phyloP scores from a whole-genome alignment of 2,113 vertebrate species.

The Sander lucioperca region DNA sequence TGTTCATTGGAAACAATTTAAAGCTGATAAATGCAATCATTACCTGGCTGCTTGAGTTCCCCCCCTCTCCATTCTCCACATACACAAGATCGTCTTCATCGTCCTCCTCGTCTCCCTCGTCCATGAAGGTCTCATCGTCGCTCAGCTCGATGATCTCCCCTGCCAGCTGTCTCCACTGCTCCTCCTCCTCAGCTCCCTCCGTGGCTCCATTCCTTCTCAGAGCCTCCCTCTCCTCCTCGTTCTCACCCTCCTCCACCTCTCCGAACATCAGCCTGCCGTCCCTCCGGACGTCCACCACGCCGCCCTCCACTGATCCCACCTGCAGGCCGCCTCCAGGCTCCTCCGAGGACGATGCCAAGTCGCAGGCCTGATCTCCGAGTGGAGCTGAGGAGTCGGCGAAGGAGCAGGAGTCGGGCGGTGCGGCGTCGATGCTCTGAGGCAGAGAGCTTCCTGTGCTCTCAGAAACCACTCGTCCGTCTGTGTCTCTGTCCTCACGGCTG shows the following conservation, averaged over 20 bases:
- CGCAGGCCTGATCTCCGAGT: slow-evolving; percentile 58
- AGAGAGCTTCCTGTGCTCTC: slow-evolving; percentile 35
- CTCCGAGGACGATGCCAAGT: slow-evolving; percentile 64
- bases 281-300: slow-evolving; percentile 32
- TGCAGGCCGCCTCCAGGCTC: slow-evolving; percentile 67
- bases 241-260: slow-evolving; percentile 56
- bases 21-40: not conserved
- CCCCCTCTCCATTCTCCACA: slow-evolving; percentile 83
- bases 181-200: slow-evolving; percentile 80
- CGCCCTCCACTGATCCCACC: slow-evolving; percentile 50
- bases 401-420: slow-evolving; percentile 59
- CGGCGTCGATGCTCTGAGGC: slow-evolving; percentile 10
- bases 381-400: slow-evolving; percentile 72
- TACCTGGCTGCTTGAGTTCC: slow-evolving; percentile 42
- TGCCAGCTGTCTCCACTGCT: slow-evolving; percentile 87
- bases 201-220: slow-evolving; percentile 77
- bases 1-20: too few relatives aligned
- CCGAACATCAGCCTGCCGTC: slow-evolving; percentile 78
- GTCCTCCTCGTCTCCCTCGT: slow-evolving; percentile 90
- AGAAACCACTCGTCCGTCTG: slow-evolving; percentile 25
- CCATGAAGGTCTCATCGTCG: slow-evolving; percentile 89
- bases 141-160: slow-evolving; percentile 96
- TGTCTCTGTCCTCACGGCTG: slow-evolving; percentile 24
- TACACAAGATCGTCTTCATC: slow-evolving; percentile 93
- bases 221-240: slow-evolving; percentile 78